These are phyloP conservation scores for Drosophila peninsularis DNA, from an alignment of 2,888 invertebrate genomes.

Conservation along the genomic window DNA sequence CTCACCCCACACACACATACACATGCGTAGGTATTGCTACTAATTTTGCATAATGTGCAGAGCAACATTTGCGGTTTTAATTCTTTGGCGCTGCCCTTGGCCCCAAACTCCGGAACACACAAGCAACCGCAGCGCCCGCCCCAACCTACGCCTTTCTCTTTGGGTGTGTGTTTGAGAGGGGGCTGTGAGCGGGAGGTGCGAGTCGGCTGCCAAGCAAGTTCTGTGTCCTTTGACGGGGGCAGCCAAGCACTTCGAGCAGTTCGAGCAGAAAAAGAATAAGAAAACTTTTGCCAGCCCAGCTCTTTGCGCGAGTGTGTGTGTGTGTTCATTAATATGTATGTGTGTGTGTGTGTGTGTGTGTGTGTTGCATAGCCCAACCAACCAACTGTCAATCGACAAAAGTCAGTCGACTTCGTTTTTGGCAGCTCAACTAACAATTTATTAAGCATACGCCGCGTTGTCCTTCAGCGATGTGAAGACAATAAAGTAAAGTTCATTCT, in stretches of 20 bases:
- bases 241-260: conserved; percentile 54
- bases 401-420: conserved; percentile 3
- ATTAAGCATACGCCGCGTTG: conserved; percentile 32
- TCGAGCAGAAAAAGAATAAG: conserved; percentile 62
- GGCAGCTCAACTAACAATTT: conserved; percentile 1
- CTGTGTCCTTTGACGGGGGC: conserved; percentile 49
- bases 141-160: neutral
- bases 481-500: neutral
- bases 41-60: conserved; percentile 81
- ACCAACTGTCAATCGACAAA: conserved; percentile 38
- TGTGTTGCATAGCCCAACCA: conserved; percentile 5
- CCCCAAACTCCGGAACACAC: conserved; percentile 14
- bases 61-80: conserved; percentile 83
- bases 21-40: conserved; percentile 56
- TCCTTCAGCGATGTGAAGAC: neutral
- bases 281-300: conserved; percentile 43
- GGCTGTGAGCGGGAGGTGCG: neutral
- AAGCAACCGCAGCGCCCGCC: neutral
- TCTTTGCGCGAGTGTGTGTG: conserved; percentile 4
- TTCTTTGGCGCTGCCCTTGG: conserved; percentile 65
- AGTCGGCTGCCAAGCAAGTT: conserved; percentile 7
- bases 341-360: neutral
- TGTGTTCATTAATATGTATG: conserved; percentile 1
- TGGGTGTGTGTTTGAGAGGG: neutral
- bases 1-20: conserved; percentile 4